Conservation (phyloP, 2,113 vertebrate genomes). For the Phaethornis superciliosus region DNA sequence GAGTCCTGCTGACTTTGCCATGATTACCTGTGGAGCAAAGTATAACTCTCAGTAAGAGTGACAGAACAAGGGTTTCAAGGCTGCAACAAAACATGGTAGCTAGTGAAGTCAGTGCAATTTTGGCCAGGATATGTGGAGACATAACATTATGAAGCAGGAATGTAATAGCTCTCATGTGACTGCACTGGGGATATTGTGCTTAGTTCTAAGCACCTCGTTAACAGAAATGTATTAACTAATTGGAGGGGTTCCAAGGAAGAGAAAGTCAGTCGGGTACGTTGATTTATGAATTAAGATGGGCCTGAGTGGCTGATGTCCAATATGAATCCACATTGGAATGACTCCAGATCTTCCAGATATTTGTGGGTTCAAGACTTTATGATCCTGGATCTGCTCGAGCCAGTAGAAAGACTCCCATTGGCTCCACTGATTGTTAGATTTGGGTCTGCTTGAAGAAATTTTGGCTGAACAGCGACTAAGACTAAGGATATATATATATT, state of each 20-base stretch:
- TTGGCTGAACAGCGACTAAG: constrained; percentile 28
- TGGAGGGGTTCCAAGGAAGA: constrained; percentile 59
- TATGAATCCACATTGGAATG: constrained; percentile 40
- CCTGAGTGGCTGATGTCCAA: constrained; percentile 56
- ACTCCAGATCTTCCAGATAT: constrained; percentile 60
- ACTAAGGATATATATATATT: constrained; percentile 14
- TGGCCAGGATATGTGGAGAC: constrained; percentile 51
- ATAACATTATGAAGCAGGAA: constrained; percentile 71
- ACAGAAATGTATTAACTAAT: constrained; percentile 66
- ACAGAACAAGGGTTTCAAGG: neutral
- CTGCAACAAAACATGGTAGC: constrained; percentile 68
- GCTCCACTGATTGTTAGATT: neutral
- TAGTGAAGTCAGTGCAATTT: constrained; percentile 53
- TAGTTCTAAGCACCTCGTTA: constrained; percentile 72
- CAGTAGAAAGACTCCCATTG: constrained; percentile 37
- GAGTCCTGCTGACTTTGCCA: neutral
- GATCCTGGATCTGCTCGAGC: constrained; percentile 10
- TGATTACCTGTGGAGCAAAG: neutral
- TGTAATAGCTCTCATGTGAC: constrained; percentile 69
- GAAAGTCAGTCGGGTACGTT: constrained; percentile 57
- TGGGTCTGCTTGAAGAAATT: constrained; percentile 36
- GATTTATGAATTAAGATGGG: constrained; percentile 60
- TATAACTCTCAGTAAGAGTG: neutral
- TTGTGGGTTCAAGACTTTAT: constrained; percentile 50
- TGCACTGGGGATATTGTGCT: constrained; percentile 64